Evolutionary conservation across 1,140 invertebrate genomes (phyloP).

Genomic region (Drosophila pallidifrons): DNA sequence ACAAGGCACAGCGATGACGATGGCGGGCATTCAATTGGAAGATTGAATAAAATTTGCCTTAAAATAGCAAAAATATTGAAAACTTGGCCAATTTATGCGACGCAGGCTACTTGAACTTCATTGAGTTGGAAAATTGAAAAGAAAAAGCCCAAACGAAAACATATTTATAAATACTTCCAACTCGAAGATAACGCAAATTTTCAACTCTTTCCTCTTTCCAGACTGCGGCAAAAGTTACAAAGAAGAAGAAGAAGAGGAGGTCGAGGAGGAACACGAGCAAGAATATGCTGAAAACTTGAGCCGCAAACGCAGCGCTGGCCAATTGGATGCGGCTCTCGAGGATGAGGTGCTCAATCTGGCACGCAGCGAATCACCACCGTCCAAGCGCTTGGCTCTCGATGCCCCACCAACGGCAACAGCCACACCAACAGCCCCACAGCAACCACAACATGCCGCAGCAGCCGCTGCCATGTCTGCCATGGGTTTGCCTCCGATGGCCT

Average conservation of each 20-base stretch:
- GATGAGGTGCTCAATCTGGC: slow-evolving; percentile 75
- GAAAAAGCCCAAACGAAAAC: slow-evolving; percentile 51
- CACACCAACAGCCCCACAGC: background rate
- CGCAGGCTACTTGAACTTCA: slow-evolving; percentile 78
- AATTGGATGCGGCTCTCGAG: slow-evolving; percentile 54
- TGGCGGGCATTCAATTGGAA: slow-evolving; percentile 77
- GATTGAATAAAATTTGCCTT: slow-evolving; percentile 85
- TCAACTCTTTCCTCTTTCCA: slow-evolving; percentile 30
- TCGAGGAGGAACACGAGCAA: slow-evolving; percentile 3
- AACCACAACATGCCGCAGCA: slow-evolving; percentile 22
- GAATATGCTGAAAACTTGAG: slow-evolving; percentile 56
- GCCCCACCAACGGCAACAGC: slow-evolving; percentile 1
- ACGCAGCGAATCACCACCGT: slow-evolving; percentile 39
- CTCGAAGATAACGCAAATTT: slow-evolving; percentile 31
- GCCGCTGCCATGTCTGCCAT: slow-evolving; percentile 31
- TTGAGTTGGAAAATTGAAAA: slow-evolving; percentile 84
- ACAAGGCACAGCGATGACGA: slow-evolving; percentile 47
- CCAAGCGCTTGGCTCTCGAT: slow-evolving; percentile 54
- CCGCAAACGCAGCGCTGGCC: slow-evolving; percentile 67
- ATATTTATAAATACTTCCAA: slow-evolving; percentile 52
- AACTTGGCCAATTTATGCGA: slow-evolving; percentile 59
- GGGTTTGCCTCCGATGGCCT: slow-evolving; percentile 50
- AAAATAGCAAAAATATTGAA: slow-evolving; percentile 61
- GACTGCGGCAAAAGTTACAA: slow-evolving; percentile 69
- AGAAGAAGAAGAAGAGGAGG: slow-evolving; percentile 62